Conservation (phyloP, 2,888 invertebrate genomes). For the Yponomeuta plumbellus region DNA sequence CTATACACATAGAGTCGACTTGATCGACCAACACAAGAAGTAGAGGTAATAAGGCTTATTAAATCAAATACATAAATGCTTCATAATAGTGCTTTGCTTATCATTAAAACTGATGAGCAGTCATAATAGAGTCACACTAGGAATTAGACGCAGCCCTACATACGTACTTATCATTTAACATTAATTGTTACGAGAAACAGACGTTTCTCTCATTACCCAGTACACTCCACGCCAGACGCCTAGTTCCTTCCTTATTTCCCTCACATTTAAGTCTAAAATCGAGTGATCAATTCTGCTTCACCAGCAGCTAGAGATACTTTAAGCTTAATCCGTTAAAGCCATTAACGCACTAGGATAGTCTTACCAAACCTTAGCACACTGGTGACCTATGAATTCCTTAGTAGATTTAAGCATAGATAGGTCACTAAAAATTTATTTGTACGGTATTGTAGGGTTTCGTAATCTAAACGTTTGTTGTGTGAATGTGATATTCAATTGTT, state of each 20-base stretch:
- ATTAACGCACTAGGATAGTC: constrained; percentile 1
- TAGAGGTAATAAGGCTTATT: too few relatives aligned
- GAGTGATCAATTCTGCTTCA: not conserved
- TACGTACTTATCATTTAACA: not conserved
- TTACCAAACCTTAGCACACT: not conserved
- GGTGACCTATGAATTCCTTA: not conserved
- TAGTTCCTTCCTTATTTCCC: not conserved
- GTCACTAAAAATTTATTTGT: not conserved
- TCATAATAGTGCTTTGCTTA: not conserved
- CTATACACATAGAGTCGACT: too few relatives aligned
- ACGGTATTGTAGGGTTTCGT: not conserved
- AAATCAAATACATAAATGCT: too few relatives aligned
- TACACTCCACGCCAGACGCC: not conserved
- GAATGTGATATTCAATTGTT: constrained; percentile 3
- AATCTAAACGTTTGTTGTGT: not conserved
- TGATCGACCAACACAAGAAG: too few relatives aligned
- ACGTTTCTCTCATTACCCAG: not conserved
- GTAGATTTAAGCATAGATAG: not conserved
- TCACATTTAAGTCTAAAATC: not conserved
- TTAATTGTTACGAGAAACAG: constrained; percentile 3
- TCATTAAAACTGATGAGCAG: not conserved
- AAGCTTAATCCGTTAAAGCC: not conserved
- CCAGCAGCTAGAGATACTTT: not conserved
- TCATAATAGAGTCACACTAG: not conserved
- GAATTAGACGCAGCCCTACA: not conserved